Conservation (phyloP, 2,888 invertebrate genomes). For the Andrena fulva region DNA sequence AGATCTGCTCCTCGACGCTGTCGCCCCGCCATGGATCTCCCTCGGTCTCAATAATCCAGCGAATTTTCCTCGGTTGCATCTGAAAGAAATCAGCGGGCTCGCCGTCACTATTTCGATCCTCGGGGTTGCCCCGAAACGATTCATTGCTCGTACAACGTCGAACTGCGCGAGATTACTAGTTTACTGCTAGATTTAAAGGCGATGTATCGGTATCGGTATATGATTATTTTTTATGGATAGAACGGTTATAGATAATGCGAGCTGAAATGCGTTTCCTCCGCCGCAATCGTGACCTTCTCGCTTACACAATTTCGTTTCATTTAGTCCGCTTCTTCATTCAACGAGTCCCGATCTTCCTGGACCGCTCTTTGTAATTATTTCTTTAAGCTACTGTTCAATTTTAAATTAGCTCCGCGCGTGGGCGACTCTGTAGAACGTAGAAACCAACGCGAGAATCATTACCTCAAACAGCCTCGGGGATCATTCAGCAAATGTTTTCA, state of each 20-base stretch:
- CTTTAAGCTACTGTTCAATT: background rate
- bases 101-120: background rate
- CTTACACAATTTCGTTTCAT: background rate
- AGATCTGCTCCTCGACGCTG: slow-evolving; percentile 86
- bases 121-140: background rate
- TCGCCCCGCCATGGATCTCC: slow-evolving; percentile 84
- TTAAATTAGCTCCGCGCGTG: slow-evolving; percentile 8
- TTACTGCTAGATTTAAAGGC: slow-evolving; percentile 54
- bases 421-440: background rate
- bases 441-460: slow-evolving; percentile 1
- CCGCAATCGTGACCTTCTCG: slow-evolving; percentile 1
- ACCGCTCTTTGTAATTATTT: background rate
- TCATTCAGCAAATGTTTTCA: slow-evolving; percentile 27
- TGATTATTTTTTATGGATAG: slow-evolving; percentile 66
- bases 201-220: slow-evolving; percentile 57
- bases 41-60: slow-evolving; percentile 86
- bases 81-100: slow-evolving; percentile 25
- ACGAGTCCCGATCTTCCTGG: background rate
- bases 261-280: slow-evolving; percentile 31
- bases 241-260: slow-evolving; percentile 61
- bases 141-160: slow-evolving; percentile 23
- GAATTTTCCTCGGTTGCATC: slow-evolving; percentile 84
- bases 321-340: background rate
- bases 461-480: slow-evolving; percentile 29
- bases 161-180: slow-evolving; percentile 59